Percentiles rank a stretch among this genome's conserved stretches.
These are phyloP conservation scores for Eptatretus burgeri DNA, from an alignment of 2,113 vertebrate species.

Conservation along the genomic window DNA sequence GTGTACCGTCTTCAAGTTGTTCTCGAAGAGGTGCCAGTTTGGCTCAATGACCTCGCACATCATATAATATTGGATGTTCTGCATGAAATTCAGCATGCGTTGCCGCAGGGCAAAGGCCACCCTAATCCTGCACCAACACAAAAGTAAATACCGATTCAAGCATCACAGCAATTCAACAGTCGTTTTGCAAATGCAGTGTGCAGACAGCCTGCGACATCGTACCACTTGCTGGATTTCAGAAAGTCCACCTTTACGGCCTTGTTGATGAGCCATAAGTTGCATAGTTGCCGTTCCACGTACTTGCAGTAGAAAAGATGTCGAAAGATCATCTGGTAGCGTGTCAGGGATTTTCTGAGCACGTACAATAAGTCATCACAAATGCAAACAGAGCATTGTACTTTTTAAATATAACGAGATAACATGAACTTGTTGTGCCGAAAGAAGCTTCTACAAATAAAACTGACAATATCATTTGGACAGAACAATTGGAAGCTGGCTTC, in stretches of 20 bases:
- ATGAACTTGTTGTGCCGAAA: too few species aligned
- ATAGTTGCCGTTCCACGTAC: slow-evolving; percentile 2
- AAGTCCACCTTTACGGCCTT: not conserved
- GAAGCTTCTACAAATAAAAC: too few species aligned
- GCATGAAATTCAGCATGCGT: slow-evolving; percentile 1
- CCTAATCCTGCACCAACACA: not conserved
- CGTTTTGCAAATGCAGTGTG: not conserved
- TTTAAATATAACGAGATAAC: too few species aligned
- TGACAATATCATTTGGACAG: too few species aligned
- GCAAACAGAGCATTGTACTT: not conserved
- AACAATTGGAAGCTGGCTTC: too few species aligned
- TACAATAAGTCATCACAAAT: not conserved
- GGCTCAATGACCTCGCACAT: slow-evolving; percentile 4
- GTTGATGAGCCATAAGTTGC: slow-evolving; percentile 4
- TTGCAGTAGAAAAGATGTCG: slow-evolving; percentile 5
- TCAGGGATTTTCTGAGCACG: not conserved
- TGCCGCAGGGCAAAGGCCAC: slow-evolving; percentile 1
- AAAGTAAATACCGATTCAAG: not conserved
- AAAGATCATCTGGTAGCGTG: slow-evolving; percentile 4
- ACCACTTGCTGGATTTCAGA: not conserved
- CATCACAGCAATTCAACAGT: not conserved
- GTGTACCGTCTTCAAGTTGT: slow-evolving; percentile 1
- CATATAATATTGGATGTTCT: slow-evolving; percentile 2
- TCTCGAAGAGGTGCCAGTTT: slow-evolving; percentile 5
- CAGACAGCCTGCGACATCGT: not conserved